phyloP scores from a whole-genome alignment of 2,888 invertebrate genomes.

The Pecten maximus region DNA sequence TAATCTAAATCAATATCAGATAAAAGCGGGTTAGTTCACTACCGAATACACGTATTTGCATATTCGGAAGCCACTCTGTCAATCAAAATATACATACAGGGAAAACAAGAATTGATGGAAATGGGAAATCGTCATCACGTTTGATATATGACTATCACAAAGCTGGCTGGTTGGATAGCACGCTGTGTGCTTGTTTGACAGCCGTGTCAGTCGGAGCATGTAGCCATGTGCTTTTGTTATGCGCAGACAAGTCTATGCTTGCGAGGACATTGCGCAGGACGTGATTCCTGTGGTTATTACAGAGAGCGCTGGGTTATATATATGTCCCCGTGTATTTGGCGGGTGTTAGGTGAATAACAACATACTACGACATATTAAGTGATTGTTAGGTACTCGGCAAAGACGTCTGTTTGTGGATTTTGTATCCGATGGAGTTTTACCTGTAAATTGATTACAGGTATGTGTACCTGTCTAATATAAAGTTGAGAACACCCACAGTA shows the following conservation, averaged over 20 bases:
- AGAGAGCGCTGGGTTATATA: conserved; percentile 45
- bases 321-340: conserved; percentile 38
- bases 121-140: background rate
- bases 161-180: background rate
- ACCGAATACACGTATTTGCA: conserved; percentile 33
- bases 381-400: conserved; percentile 6
- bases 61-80: conserved; percentile 14
- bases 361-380: background rate
- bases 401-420: background rate
- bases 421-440: conserved; percentile 8
- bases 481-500: background rate
- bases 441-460: conserved; percentile 19
- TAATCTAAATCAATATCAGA: conserved; percentile 25
- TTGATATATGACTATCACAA: conserved; percentile 5
- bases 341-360: background rate
- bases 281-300: conserved; percentile 2
- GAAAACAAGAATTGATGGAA: background rate
- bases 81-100: background rate
- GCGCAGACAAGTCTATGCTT: conserved; percentile 64
- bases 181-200: conserved; percentile 47
- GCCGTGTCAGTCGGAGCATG: conserved; percentile 51
- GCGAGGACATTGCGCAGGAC: conserved; percentile 66
- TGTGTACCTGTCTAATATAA: background rate
- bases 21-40: background rate
- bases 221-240: conserved; percentile 71